Percentiles rank a stretch among this genome's conserved stretches.
Conservation (phyloP, 2,888 invertebrate genomes). For the Rutpela maculata region DNA sequence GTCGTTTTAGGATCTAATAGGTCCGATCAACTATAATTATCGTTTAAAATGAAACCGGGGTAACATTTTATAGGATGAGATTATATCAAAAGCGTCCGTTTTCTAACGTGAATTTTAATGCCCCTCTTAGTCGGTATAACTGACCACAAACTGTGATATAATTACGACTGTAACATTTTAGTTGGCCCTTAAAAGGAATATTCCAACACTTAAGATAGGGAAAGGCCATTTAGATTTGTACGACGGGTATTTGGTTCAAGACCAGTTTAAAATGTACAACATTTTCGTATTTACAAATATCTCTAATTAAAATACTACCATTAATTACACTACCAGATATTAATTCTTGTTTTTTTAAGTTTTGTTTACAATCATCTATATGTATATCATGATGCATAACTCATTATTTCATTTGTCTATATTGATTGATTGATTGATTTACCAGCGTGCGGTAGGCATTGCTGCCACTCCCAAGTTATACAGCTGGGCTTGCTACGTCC, state of each 20-base stretch:
- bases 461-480: no score
- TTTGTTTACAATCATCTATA: no score
- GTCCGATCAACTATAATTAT: constrained; percentile 34
- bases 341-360: no score
- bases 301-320: no score
- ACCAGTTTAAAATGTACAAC: neutral
- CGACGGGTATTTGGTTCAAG: neutral
- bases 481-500: no score
- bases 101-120: constrained; percentile 41
- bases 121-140: constrained; percentile 15
- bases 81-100: constrained; percentile 26
- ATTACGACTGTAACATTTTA: constrained; percentile 32
- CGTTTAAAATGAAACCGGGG: constrained; percentile 15
- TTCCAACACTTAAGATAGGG: neutral
- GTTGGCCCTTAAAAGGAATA: constrained; percentile 1
- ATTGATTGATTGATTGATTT: no score
- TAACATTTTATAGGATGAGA: constrained; percentile 37
- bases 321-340: no score
- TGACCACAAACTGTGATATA: constrained; percentile 33
- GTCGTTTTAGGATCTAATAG: constrained; percentile 33
- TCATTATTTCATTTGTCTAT: no score
- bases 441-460: no score
- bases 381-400: no score
- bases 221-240: neutral
- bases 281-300: no score